Evolutionary conservation across 2,113 vertebrate species (phyloP).

Genomic region (Lepisosteus osseus): DNA sequence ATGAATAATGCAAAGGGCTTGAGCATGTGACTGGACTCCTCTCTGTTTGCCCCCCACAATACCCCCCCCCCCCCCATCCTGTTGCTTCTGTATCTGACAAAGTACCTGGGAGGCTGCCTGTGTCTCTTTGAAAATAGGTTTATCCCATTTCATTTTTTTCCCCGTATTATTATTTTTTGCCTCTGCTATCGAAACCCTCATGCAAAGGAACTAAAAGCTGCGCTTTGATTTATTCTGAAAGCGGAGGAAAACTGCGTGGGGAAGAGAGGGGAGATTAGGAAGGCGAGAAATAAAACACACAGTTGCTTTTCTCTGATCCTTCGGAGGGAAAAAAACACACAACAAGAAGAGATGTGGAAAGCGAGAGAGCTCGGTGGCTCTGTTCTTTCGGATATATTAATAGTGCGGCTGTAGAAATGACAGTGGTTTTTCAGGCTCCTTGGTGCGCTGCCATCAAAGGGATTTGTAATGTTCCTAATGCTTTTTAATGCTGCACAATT

Average conservation of each 20-base stretch:
- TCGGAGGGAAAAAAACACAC: conserved; percentile 4
- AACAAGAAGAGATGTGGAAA: not conserved
- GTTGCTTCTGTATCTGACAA: conserved; percentile 18
- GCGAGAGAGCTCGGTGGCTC: conserved; percentile 1
- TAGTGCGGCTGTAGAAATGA: too few species aligned
- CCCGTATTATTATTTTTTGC: not conserved
- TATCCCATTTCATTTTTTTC: conserved; percentile 24
- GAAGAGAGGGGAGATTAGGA: conserved; percentile 17
- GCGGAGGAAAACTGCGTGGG: conserved; percentile 15
- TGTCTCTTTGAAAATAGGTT: conserved; percentile 22
- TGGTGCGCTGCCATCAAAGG: too few species aligned
- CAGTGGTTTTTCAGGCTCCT: too few species aligned
- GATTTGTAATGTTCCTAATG: too few species aligned
- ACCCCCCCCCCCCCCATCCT: conserved; percentile 21
- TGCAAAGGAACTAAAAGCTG: conserved; percentile 11
- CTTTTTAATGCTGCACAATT: too few species aligned
- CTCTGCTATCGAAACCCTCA: conserved; percentile 15
- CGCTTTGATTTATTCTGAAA: conserved; percentile 17
- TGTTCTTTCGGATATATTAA: not conserved
- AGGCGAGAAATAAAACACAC: conserved; percentile 15
- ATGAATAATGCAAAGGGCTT: conserved; percentile 74
- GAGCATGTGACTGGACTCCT: conserved; percentile 35
- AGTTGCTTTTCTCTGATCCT: conserved; percentile 21
- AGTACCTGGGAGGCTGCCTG: conserved; percentile 14
- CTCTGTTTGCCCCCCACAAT: conserved; percentile 18